Evolutionary conservation across 2,888 invertebrate species (phyloP).

Genomic region (Girardia tigrina): DNA sequence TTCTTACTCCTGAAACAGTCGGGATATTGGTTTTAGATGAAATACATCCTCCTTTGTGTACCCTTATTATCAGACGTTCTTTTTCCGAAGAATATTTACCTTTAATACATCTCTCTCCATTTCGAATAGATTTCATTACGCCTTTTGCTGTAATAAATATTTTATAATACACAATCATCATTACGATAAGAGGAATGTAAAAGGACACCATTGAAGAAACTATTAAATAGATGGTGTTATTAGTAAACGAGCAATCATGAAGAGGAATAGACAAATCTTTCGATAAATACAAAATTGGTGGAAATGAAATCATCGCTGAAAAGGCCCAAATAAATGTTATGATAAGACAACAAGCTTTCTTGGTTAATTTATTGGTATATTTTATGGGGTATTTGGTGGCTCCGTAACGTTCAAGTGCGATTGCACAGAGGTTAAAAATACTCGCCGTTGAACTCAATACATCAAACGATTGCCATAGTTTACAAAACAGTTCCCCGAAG

Average conservation of each 20-base stretch:
- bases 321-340: slow-evolving; percentile 91
- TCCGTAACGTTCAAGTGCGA: slow-evolving; percentile 89
- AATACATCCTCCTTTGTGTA: too few species aligned
- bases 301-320: slow-evolving; percentile 91
- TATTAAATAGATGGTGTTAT: slow-evolving; percentile 82
- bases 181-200: slow-evolving; percentile 83
- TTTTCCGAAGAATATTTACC: too few species aligned
- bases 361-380: slow-evolving; percentile 81
- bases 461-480: slow-evolving; percentile 88
- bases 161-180: slow-evolving; percentile 92
- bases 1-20: too few species aligned
- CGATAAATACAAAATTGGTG: slow-evolving; percentile 65
- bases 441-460: slow-evolving; percentile 92
- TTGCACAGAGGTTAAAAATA: slow-evolving; percentile 88
- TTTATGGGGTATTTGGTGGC: slow-evolving; percentile 95
- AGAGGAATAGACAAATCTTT: slow-evolving; percentile 51
- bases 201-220: slow-evolving; percentile 95
- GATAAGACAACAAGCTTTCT: slow-evolving; percentile 67
- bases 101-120: too few species aligned
- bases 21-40: too few species aligned
- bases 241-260: slow-evolving; percentile 71
- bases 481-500: slow-evolving; percentile 62
- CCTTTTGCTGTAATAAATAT: slow-evolving; percentile 83
- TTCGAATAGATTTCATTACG: too few species aligned
- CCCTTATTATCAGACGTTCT: too few species aligned